A percentile compares a stretch with the other conserved stretches of the same genome.
These are phyloP conservation scores for Sebastes goodei DNA, from an alignment of 2,797 vertebrate genomes.

Conservation along the genomic window DNA sequence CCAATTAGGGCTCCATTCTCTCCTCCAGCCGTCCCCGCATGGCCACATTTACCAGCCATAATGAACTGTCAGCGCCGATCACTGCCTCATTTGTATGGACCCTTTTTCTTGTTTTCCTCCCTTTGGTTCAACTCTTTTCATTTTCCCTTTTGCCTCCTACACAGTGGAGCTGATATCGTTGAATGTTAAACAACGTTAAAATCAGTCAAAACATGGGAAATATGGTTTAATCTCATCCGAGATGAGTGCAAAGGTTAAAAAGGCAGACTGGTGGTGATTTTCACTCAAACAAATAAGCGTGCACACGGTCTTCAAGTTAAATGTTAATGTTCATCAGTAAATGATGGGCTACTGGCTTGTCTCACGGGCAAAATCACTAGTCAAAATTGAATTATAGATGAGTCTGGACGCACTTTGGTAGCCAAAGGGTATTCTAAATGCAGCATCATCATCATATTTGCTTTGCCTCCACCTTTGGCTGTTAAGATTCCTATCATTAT, in stretches of 20 bases:
- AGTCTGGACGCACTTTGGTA: not conserved
- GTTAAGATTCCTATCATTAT: not conserved
- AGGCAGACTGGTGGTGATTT: not conserved
- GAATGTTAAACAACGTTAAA: conserved; percentile 20
- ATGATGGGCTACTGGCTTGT: not conserved
- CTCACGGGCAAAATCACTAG: not conserved
- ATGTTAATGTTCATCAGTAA: not conserved
- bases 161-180: not conserved
- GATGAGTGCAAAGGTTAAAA: not conserved
- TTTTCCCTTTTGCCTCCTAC: conserved; percentile 37
- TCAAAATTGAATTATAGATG: not conserved
- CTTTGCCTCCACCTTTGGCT: not conserved
- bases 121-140: conserved; percentile 46
- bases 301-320: not conserved
- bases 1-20: conserved; percentile 72
- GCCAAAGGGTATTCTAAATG: not conserved
- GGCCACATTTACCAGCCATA: conserved; percentile 73
- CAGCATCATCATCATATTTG: not conserved
- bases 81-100: conserved; percentile 69
- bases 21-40: conserved; percentile 58
- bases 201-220: not conserved
- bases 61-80: conserved; percentile 78
- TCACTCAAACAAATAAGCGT: not conserved
- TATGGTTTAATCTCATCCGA: not conserved
- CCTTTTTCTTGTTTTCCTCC: conserved; percentile 48